Base-by-base conservation (phyloP, 2,888 invertebrate species). In the Phyllotreta striolata region DNA sequence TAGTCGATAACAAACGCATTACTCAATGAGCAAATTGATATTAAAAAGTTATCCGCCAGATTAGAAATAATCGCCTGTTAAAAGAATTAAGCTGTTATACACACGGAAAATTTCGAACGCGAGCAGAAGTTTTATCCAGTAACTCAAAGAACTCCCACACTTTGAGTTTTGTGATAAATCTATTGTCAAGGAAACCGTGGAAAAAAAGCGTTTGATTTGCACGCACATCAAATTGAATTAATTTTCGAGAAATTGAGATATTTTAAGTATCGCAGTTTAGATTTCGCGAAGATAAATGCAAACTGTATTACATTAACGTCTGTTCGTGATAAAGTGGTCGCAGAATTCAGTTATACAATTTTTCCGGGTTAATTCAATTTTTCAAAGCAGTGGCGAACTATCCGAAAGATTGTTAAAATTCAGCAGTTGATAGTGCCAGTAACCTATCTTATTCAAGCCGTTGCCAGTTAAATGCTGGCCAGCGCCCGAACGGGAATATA, bases 391-490 rank as follows among this genome's bases (percentile, higher is more conserved):
- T 49, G 49, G 37, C 57, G 55, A 44, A 68, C 72, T 72, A 70
- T 72, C 72, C 71, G 65, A 72, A 72, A 71, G 72, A 73, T 70
- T 73, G 68, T 69, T 72, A 70, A 73, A 73, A 74, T 76, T 73
- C 72, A 71, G 69, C 70, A 72, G 71, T 73, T 70, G 69, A 47
- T 59, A 72, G 72, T 75, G 62, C 58, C 62, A 63, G 63, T 67
- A 66, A 66, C 66, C 65, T 65, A 74, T 75, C 74, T 74, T 69
- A 75, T 75, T 75, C 72, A 72, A 72, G 69, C 73, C 73, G 74
- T 63, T 64, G 54, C 46, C 64, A 39, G 63, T 74, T 76, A 75
- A 76, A 76, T 73, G 73, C 70, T 73, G 70, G 72, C 70, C 71
- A 73, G 73, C 67, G 69, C 73, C 75, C 71, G 70, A 72, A 74